These are phyloP conservation scores for Drosophila arawakana DNA, from an alignment of 1,140 invertebrate genomes.

Conservation along the genomic window DNA sequence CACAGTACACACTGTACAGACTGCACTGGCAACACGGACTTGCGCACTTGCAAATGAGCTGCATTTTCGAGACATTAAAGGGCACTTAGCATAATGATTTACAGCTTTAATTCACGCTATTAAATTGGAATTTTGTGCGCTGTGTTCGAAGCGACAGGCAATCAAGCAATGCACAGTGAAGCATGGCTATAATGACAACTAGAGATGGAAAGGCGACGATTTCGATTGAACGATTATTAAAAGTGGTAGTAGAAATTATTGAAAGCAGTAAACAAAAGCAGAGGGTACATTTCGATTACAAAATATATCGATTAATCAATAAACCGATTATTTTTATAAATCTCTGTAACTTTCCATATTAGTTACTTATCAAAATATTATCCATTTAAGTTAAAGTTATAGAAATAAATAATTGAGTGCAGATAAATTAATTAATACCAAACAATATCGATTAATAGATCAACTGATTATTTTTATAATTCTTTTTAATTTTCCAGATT, in stretches of 20 bases:
- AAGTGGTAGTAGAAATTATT: not conserved
- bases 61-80: slow-evolving; percentile 81
- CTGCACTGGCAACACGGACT: slow-evolving; percentile 3
- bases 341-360: too few relatives aligned
- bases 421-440: not conserved
- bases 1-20: not conserved
- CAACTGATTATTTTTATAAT: too few relatives aligned
- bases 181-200: not conserved
- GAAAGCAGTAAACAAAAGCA: too few relatives aligned
- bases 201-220: not conserved
- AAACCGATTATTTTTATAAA: too few relatives aligned
- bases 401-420: too few relatives aligned
- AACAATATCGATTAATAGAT: not conserved
- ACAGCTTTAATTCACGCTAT: slow-evolving; percentile 83
- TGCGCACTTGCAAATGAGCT: slow-evolving; percentile 75
- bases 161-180: slow-evolving; percentile 30
- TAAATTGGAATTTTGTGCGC: slow-evolving; percentile 72
- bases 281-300: not conserved
- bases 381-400: not conserved
- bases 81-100: slow-evolving; percentile 84
- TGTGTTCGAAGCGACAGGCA: slow-evolving; percentile 23
- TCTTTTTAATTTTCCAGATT: too few relatives aligned
- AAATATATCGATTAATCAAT: not conserved
- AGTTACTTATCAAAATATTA: not conserved
- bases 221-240: not conserved